A percentile compares a stretch with the other conserved stretches of the same genome.
Evolutionary conservation across 1,140 invertebrate genomes (phyloP).

Genomic region (Neodiprion pinetum): DNA sequence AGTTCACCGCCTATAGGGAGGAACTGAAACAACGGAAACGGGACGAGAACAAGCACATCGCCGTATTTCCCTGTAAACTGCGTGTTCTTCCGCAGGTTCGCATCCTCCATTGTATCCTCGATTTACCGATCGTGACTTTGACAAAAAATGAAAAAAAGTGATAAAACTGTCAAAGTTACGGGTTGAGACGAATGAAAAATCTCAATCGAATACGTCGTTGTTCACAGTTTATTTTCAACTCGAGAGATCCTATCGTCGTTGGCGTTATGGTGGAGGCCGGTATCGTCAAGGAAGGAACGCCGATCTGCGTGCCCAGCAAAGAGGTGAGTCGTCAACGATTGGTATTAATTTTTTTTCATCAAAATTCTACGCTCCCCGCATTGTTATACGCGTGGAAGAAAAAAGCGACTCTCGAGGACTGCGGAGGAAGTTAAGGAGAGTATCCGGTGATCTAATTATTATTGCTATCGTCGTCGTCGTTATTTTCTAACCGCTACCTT

Average conservation of each 20-base stretch:
- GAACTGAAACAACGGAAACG: slow-evolving; percentile 93
- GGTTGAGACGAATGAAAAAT: not conserved
- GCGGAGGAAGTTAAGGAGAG: no score
- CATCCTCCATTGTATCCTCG: slow-evolving; percentile 15
- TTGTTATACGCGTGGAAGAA: not conserved
- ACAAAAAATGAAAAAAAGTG: not conserved
- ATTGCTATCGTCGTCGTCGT: no score
- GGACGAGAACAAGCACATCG: slow-evolving; percentile 94
- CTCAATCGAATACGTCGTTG: slow-evolving; percentile 58
- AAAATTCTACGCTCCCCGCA: slow-evolving; percentile 12
- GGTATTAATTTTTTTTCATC: slow-evolving; percentile 25
- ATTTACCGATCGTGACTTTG: not conserved
- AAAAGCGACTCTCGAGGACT: not conserved
- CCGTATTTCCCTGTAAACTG: slow-evolving; percentile 98
- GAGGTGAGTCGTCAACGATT: slow-evolving; percentile 71
- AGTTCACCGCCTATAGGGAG: slow-evolving; percentile 94
- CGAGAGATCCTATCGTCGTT: slow-evolving; percentile 95
- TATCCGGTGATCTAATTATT: no score
- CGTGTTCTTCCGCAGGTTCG: slow-evolving; percentile 81
- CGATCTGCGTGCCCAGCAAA: slow-evolving; percentile 95
- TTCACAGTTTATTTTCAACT: slow-evolving; percentile 95
- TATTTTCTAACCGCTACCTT: no score
- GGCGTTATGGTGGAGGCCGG: slow-evolving; percentile 97
- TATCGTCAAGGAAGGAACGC: slow-evolving; percentile 94
- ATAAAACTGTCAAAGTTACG: not conserved